Evolutionary conservation across 2,113 vertebrate species (phyloP).

Genomic region (Columbina picui): DNA sequence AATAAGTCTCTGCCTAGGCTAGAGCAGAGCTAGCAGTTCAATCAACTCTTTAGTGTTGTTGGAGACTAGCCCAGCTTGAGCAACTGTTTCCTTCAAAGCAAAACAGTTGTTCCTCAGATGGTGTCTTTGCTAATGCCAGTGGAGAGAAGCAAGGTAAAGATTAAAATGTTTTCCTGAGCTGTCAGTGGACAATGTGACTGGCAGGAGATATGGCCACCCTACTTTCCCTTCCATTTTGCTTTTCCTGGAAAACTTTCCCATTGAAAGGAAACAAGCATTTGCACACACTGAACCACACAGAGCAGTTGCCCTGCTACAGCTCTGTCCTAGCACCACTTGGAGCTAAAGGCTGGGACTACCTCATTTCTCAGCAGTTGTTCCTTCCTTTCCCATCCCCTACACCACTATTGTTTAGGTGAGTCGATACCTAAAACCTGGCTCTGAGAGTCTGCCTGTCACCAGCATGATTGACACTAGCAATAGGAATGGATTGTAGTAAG

Average conservation of each 20-base stretch:
- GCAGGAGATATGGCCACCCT: background rate
- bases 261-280: background rate
- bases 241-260: background rate
- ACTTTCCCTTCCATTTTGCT: background rate
- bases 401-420: background rate
- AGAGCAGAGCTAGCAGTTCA: background rate
- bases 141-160: background rate
- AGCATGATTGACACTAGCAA: background rate
- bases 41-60: background rate
- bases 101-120: background rate
- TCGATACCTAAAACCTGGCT: rapidly evolving
- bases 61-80: background rate
- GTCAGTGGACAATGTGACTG: background rate
- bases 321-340: background rate
- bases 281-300: background rate
- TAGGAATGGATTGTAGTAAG: background rate
- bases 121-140: background rate
- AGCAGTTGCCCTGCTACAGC: background rate
- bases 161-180: background rate
- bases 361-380: background rate
- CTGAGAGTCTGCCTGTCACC: background rate
- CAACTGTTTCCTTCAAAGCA: background rate
- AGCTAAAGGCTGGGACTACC: background rate
- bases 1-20: background rate
- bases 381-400: background rate